These are phyloP conservation scores for Kryptolebias marmoratus DNA, from an alignment of 2,113 vertebrate species.

Conservation along the genomic window DNA sequence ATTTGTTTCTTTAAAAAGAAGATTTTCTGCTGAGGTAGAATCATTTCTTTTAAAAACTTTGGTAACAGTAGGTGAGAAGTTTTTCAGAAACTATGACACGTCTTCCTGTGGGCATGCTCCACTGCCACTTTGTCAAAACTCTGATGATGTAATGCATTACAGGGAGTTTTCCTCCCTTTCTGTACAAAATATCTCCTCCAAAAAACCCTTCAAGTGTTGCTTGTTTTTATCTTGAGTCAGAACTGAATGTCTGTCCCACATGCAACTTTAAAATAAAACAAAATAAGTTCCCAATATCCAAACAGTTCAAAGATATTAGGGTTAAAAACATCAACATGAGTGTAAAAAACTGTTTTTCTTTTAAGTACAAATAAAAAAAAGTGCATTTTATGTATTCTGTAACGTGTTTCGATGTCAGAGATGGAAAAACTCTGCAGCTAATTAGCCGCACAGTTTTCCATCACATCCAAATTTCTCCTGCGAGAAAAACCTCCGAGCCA, in stretches of 20 bases:
- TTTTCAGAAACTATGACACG: neutral
- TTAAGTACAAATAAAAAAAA: neutral
- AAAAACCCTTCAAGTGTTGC: neutral
- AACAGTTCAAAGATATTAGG: neutral
- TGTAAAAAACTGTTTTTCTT: neutral
- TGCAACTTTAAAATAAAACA: neutral
- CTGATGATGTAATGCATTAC: constrained; percentile 6
- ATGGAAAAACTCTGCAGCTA: constrained; percentile 50
- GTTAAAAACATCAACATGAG: neutral
- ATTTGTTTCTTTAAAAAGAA: no score
- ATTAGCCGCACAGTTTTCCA: constrained; percentile 64
- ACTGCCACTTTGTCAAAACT: no score
- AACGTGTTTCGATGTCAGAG: constrained; percentile 38
- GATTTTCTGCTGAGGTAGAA: no score
- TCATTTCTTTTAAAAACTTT: no score
- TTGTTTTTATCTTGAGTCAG: neutral
- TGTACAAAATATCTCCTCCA: neutral
- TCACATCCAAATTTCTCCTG: constrained; percentile 63
- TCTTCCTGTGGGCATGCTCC: no score
- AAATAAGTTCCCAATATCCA: neutral
- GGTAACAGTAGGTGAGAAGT: neutral
- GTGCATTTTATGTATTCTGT: neutral
- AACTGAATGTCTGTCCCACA: neutral
- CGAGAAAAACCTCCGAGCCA: constrained; percentile 69
- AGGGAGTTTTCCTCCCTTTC: neutral